A percentile compares a stretch with the other conserved stretches of the same genome.
phyloP scores from a whole-genome alignment of 2,113 vertebrate genomes.

The Trogon surrucura region DNA sequence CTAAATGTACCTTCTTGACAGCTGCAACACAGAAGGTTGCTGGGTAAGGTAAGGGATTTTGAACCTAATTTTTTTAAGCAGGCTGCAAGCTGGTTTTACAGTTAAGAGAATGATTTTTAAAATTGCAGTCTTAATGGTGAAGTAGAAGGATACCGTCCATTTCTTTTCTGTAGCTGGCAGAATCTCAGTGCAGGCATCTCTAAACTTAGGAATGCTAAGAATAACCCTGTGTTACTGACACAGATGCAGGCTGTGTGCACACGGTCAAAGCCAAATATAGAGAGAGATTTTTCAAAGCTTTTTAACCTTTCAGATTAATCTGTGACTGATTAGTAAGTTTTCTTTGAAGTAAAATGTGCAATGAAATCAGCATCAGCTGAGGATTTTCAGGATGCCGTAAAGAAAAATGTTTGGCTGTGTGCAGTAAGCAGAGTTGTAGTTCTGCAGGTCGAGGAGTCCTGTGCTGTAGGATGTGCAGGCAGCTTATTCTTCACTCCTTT shows the following conservation, averaged over 20 bases:
- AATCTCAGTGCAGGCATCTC: background rate
- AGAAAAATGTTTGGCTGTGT: background rate
- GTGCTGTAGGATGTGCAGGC: background rate
- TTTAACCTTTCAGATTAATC: background rate
- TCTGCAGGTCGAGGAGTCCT: background rate
- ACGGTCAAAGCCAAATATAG: background rate
- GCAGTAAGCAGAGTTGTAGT: background rate
- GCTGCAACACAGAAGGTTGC: background rate
- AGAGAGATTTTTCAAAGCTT: background rate
- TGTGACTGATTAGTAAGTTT: background rate
- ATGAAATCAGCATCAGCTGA: background rate
- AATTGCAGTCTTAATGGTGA: background rate
- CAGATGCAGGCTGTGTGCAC: background rate
- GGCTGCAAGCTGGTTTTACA: background rate
- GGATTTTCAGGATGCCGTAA: background rate
- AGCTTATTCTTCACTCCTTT: background rate
- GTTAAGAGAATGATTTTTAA: background rate
- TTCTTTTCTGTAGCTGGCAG: background rate
- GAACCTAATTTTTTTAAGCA: background rate
- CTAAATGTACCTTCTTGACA: background rate
- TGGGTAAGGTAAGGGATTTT: background rate
- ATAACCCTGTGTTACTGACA: background rate
- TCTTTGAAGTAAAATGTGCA: background rate
- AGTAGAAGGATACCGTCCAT: background rate
- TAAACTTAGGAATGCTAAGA: background rate